Percentiles rank a stretch among this genome's conserved stretches.
These are phyloP conservation scores for Atherix ibis DNA, from an alignment of 2,888 invertebrate species.

Conservation along the genomic window DNA sequence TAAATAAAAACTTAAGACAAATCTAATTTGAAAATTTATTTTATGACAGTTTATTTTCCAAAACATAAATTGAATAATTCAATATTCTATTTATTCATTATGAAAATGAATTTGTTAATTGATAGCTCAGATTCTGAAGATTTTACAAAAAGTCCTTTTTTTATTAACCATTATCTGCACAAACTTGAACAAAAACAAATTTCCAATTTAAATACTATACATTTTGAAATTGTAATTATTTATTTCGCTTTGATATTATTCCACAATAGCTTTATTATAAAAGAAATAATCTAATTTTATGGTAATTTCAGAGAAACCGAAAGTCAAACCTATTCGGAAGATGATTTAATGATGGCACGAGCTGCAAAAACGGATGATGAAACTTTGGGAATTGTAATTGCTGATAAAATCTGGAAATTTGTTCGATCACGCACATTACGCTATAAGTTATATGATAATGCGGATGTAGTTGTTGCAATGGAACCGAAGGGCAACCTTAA, in stretches of 20 bases:
- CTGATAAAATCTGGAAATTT: slow-evolving; percentile 61
- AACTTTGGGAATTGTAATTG: slow-evolving; percentile 45
- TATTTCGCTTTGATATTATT: neutral
- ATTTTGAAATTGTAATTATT: neutral
- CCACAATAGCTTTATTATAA: neutral
- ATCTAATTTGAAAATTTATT: too few relatives aligned
- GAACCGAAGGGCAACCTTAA: slow-evolving; percentile 44
- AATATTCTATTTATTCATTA: too few relatives aligned
- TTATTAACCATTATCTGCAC: too few relatives aligned
- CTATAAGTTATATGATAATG: slow-evolving; percentile 61
- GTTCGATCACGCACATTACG: slow-evolving; percentile 59
- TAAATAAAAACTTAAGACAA: too few relatives aligned
- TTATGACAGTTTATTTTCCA: too few relatives aligned
- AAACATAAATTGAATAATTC: too few relatives aligned
- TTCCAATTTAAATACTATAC: neutral
- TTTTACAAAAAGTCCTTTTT: too few relatives aligned
- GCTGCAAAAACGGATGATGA: slow-evolving; percentile 40
- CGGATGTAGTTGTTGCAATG: slow-evolving; percentile 60
- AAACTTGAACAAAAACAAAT: neutral
- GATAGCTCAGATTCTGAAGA: too few relatives aligned
- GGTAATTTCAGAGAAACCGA: slow-evolving; percentile 18
- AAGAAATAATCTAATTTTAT: neutral
- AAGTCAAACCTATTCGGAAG: slow-evolving; percentile 36
- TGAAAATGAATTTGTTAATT: too few relatives aligned
- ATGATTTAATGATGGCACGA: slow-evolving; percentile 37